Evolutionary conservation across 2,888 invertebrate species (phyloP).

Genomic region (Adela reaumurella): DNA sequence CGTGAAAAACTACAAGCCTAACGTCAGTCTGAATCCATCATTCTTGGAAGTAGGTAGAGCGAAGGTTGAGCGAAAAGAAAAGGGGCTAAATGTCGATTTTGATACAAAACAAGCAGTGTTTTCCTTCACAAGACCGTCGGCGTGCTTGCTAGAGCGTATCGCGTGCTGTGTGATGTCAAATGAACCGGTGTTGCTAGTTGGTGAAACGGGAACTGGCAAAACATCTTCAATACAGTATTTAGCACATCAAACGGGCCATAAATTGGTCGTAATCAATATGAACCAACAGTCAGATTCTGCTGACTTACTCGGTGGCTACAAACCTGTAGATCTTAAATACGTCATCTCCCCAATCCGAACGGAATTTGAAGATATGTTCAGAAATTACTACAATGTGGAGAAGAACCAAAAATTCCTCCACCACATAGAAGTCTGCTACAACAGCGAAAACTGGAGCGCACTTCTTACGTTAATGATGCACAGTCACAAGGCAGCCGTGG

Average conservation of each 20-base stretch:
- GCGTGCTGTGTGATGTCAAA: slow-evolving; percentile 76
- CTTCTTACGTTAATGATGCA: slow-evolving; percentile 75
- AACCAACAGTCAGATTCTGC: slow-evolving; percentile 98
- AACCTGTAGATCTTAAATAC: slow-evolving; percentile 88
- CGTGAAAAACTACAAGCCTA: slow-evolving; percentile 74
- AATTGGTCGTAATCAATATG: slow-evolving; percentile 93
- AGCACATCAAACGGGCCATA: slow-evolving; percentile 78
- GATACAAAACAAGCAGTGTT: slow-evolving; percentile 56
- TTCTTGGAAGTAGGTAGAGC: slow-evolving; percentile 71
- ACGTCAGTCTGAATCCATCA: slow-evolving; percentile 54
- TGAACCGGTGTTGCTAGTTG: slow-evolving; percentile 92
- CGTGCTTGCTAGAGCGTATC: slow-evolving; percentile 82
- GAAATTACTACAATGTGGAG: slow-evolving; percentile 68
- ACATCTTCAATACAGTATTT: slow-evolving; percentile 93
- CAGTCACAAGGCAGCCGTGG: slow-evolving; percentile 64
- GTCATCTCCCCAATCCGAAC: slow-evolving; percentile 76
- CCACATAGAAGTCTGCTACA: slow-evolving; percentile 74
- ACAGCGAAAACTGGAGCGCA: slow-evolving; percentile 67
- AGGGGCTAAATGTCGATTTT: slow-evolving; percentile 33
- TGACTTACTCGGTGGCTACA: slow-evolving; percentile 94
- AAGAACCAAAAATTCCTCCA: slow-evolving; percentile 81
- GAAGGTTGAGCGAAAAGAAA: slow-evolving; percentile 41
- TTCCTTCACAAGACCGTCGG: slow-evolving; percentile 79
- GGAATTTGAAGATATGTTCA: slow-evolving; percentile 81
- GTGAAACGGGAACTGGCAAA: slow-evolving; percentile 98